These are phyloP conservation scores for Potamarius usumacintae DNA, from an alignment of 2,113 vertebrate genomes.

Conservation along the genomic window DNA sequence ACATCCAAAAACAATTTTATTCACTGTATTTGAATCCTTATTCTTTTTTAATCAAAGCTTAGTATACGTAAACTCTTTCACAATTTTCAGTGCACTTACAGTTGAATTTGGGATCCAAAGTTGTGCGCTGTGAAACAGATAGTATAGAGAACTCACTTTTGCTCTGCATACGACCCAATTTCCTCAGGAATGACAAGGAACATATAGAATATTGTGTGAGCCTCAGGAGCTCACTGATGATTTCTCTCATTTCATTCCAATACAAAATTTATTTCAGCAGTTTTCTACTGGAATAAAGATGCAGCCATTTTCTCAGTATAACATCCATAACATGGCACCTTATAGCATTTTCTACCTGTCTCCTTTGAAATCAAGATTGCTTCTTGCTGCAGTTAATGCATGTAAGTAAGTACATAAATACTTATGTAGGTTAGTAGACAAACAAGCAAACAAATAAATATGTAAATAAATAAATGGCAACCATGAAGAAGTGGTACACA, in stretches of 20 bases:
- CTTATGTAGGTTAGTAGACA: neutral
- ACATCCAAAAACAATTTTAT: neutral
- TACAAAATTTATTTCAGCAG: neutral
- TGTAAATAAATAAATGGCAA: neutral
- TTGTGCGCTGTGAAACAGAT: neutral
- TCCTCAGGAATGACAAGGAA: constrained; percentile 8
- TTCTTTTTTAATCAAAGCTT: neutral
- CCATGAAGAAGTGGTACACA: neutral
- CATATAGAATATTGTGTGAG: constrained; percentile 14
- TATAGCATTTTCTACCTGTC: neutral
- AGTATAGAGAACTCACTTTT: neutral
- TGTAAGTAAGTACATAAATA: neutral
- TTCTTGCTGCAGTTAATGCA: neutral
- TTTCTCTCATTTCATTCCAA: constrained; percentile 5
- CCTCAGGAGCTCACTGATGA: neutral
- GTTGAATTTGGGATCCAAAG: neutral
- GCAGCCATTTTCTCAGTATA: neutral
- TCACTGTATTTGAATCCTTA: neutral
- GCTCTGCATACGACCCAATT: neutral
- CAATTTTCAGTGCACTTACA: neutral
- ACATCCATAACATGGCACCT: neutral
- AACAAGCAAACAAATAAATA: neutral
- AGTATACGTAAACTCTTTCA: neutral
- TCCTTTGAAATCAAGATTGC: neutral
- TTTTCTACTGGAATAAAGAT: neutral